Percentiles rank a stretch among this genome's conserved stretches.
Evolutionary conservation across 2,113 vertebrate species (phyloP).

Genomic region (Phoenicopterus ruber): DNA sequence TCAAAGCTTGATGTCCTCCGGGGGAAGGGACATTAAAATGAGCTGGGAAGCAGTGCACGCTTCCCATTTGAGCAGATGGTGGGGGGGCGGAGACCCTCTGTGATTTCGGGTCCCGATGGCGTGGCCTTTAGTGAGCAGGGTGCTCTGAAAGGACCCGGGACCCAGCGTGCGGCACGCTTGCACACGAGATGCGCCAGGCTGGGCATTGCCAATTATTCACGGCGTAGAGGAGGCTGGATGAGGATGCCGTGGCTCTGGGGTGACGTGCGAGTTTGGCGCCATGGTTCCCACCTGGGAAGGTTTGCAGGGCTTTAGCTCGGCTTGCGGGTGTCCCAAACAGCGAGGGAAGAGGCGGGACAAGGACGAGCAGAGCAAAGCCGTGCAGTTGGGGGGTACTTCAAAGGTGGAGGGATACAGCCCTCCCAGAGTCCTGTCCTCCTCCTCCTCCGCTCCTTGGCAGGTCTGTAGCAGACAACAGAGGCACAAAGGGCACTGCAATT

Average conservation of each 20-base stretch:
- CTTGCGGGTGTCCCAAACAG: neutral
- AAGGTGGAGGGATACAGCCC: neutral
- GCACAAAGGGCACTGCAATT: neutral
- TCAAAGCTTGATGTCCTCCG: slow-evolving; percentile 21
- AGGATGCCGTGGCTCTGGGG: neutral
- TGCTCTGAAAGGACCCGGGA: neutral
- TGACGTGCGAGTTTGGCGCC: neutral
- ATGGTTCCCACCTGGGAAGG: neutral
- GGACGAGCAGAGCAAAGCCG: accelerated
- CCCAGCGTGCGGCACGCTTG: accelerated
- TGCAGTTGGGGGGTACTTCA: neutral
- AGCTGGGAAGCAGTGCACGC: slow-evolving; percentile 3
- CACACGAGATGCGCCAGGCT: neutral
- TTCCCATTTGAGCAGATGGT: slow-evolving; percentile 14
- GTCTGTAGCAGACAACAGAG: neutral
- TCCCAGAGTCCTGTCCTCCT: neutral
- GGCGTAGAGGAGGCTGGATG: neutral
- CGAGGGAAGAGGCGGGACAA: neutral
- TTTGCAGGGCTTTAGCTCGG: neutral
- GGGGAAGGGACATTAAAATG: slow-evolving; percentile 20
- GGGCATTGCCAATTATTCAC: neutral
- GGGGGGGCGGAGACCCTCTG: neutral
- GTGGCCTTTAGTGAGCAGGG: neutral
- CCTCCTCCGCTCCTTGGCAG: neutral
- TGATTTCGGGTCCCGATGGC: neutral